phyloP scores from a whole-genome alignment of 1,140 invertebrate species.

The Drosophila repletoides region DNA sequence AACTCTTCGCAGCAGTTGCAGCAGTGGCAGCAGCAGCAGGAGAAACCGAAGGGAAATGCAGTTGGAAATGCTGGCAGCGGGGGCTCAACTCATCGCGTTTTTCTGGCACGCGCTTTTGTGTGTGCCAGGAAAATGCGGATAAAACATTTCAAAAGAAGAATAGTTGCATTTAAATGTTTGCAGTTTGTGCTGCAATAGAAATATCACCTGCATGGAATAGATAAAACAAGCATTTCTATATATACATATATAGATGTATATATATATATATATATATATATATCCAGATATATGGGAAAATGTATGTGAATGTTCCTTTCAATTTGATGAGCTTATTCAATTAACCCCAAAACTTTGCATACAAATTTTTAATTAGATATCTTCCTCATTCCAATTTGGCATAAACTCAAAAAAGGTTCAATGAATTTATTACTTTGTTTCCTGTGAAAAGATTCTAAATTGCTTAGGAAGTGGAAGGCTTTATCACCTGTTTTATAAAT shows the following conservation, averaged over 20 bases:
- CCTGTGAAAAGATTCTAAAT: too few relatives aligned
- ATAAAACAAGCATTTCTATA: neutral
- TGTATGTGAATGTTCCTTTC: too few relatives aligned
- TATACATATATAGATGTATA: neutral
- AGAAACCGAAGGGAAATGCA: slow-evolving; percentile 19
- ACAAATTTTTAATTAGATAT: too few relatives aligned
- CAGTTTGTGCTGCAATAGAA: slow-evolving; percentile 5
- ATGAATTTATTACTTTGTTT: too few relatives aligned
- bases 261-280: too few relatives aligned
- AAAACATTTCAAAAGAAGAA: slow-evolving; percentile 24
- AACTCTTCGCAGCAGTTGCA: neutral
- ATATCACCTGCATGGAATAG: slow-evolving; percentile 4
- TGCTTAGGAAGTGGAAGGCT: too few relatives aligned
- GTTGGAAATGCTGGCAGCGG: neutral
- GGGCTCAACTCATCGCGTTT: slow-evolving; percentile 24
- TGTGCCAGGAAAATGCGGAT: slow-evolving; percentile 9
- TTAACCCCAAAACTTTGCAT: neutral
- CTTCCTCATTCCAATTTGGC: too few relatives aligned
- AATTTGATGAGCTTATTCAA: neutral
- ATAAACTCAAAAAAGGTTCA: too few relatives aligned
- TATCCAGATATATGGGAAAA: too few relatives aligned
- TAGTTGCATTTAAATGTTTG: slow-evolving; percentile 26
- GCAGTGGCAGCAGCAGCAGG: neutral
- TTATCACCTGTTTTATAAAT: too few relatives aligned
- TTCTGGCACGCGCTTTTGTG: slow-evolving; percentile 38